Conservation (phyloP, 2,113 vertebrate species). For the Gobius niger region DNA sequence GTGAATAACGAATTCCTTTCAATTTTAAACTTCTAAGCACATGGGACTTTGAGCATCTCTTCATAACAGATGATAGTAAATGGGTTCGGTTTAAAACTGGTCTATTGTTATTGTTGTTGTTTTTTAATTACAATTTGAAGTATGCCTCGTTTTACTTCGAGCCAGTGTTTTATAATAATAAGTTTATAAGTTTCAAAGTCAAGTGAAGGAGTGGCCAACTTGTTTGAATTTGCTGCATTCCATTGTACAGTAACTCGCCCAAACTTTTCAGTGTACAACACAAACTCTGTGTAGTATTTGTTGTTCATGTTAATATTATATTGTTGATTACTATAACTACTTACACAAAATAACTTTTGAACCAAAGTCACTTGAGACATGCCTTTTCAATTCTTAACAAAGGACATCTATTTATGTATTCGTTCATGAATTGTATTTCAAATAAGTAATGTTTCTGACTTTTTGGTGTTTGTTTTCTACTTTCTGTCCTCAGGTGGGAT, state of each 20-base stretch:
- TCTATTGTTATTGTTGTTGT: conserved; percentile 11
- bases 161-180: not conserved
- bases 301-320: not conserved
- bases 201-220: conserved; percentile 52
- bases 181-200: conserved; percentile 33
- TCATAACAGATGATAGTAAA: not conserved
- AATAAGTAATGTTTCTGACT: conserved; percentile 5
- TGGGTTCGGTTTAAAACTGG: no score
- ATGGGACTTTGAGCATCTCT: not conserved
- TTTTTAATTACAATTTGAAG: not conserved
- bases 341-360: no score
- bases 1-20: not conserved
- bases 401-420: not conserved
- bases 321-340: no score
- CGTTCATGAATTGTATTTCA: not conserved
- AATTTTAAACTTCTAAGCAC: conserved; percentile 5
- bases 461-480: not conserved
- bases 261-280: conserved; percentile 2
- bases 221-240: conserved; percentile 57
- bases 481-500: conserved; percentile 49
- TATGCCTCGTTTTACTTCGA: not conserved
- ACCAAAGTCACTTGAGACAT: no score
- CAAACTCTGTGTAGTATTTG: not conserved
- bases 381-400: not conserved
- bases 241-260: conserved; percentile 39